phyloP scores from a whole-genome alignment of 2,888 invertebrate species.

The Gortyna flavago region DNA sequence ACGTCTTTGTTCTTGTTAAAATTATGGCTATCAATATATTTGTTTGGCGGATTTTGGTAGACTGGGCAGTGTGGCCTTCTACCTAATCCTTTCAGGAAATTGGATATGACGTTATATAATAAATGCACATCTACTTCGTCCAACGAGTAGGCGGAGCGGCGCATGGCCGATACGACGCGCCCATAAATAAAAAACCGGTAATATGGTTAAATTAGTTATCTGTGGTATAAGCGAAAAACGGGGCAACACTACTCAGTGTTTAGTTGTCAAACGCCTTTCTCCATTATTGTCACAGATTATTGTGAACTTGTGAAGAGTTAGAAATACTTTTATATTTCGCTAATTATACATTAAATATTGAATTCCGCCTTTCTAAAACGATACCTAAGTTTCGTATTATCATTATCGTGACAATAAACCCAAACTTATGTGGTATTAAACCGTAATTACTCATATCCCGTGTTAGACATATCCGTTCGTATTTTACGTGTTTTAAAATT shows the following conservation, averaged over 20 bases:
- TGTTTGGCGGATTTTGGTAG: background rate
- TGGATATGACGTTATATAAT: slow-evolving; percentile 17
- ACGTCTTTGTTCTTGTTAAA: background rate
- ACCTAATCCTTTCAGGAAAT: background rate
- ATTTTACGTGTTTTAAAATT: slow-evolving; percentile 40
- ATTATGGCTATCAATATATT: background rate
- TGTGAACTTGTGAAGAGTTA: slow-evolving; percentile 5
- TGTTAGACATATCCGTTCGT: slow-evolving; percentile 15
- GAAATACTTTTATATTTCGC: slow-evolving; percentile 10
- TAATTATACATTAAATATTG: background rate
- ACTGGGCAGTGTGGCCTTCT: background rate
- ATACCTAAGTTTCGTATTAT: slow-evolving; percentile 13
- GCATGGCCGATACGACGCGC: slow-evolving; percentile 4
- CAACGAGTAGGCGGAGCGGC: background rate
- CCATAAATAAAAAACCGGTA: slow-evolving; percentile 40
- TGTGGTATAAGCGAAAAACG: slow-evolving; percentile 18
- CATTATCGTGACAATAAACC: slow-evolving; percentile 18
- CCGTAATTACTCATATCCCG: slow-evolving; percentile 57
- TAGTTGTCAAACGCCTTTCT: slow-evolving; percentile 52
- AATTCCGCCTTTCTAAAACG: background rate
- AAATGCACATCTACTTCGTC: slow-evolving; percentile 11
- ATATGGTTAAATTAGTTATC: slow-evolving; percentile 7
- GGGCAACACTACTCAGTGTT: slow-evolving; percentile 35
- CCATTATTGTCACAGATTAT: slow-evolving; percentile 52
- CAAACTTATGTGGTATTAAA: slow-evolving; percentile 17